Percentiles rank a stretch among this genome's conserved stretches.
Conservation (phyloP, 2,113 vertebrate species). For the Glaucomys volans region DNA sequence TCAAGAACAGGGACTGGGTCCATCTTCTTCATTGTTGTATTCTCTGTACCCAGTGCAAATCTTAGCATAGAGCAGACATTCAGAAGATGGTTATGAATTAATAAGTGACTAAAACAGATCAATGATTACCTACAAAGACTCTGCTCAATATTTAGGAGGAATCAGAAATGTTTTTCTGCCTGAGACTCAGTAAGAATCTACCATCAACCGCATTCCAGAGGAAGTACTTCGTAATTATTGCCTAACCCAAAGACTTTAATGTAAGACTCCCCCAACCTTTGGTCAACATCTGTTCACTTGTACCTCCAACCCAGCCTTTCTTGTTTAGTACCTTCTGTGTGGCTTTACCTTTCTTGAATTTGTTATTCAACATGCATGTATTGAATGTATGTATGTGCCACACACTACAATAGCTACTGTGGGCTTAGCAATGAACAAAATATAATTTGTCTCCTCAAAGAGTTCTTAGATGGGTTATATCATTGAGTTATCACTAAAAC, state of each 20-base stretch:
- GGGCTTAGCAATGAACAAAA: conserved; percentile 28
- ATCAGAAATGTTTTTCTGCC: neutral
- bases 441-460: neutral
- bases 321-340: neutral
- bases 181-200: neutral
- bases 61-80: neutral
- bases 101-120: neutral
- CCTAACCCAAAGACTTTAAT: neutral
- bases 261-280: neutral
- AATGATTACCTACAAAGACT: neutral
- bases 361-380: conserved; percentile 36
- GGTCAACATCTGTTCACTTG: neutral
- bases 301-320: neutral
- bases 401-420: neutral
- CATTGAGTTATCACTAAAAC: conserved; percentile 31
- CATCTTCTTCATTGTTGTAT: neutral
- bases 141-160: neutral
- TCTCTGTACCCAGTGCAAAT: neutral
- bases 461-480: neutral
- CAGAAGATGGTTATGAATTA: neutral
- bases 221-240: neutral
- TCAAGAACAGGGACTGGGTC: neutral
- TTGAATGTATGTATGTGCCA: neutral
- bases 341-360: neutral
- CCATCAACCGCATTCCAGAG: neutral